These are phyloP conservation scores for Dasypus novemcinctus DNA, from an alignment of 2,113 vertebrate species.

Conservation along the genomic window DNA sequence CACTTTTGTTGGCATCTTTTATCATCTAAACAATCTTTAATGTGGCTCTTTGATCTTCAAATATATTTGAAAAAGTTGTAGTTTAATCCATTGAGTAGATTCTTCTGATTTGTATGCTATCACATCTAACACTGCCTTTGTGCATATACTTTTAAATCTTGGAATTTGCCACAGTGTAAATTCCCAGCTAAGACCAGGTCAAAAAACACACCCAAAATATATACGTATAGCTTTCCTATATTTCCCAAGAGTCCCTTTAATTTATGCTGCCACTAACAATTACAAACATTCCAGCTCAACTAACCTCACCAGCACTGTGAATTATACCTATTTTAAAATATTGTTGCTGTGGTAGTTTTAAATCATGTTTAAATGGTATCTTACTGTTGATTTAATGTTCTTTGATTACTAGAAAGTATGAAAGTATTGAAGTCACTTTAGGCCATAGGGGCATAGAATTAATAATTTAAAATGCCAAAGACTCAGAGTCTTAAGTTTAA, in stretches of 20 bases:
- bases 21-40: not conserved
- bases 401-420: not conserved
- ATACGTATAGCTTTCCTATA: not conserved
- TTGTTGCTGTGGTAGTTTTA: not conserved
- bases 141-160: no score
- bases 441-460: not conserved
- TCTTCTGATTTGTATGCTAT: no score
- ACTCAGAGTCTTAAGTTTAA: no score
- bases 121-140: no score
- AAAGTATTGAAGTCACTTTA: not conserved
- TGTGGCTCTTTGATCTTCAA: not conserved
- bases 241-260: not conserved
- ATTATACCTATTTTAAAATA: not conserved
- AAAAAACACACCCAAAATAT: no score
- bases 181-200: not conserved
- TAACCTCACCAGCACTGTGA: not conserved
- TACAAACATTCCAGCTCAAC: not conserved
- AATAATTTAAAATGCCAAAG: no score
- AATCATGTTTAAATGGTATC: not conserved
- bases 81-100: not conserved
- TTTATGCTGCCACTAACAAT: not conserved
- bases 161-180: not conserved
- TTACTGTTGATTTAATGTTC: not conserved
- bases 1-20: not conserved
- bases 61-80: not conserved